Evolutionary conservation across 2,888 invertebrate genomes (phyloP).

Genomic region (Allygus modestus): DNA sequence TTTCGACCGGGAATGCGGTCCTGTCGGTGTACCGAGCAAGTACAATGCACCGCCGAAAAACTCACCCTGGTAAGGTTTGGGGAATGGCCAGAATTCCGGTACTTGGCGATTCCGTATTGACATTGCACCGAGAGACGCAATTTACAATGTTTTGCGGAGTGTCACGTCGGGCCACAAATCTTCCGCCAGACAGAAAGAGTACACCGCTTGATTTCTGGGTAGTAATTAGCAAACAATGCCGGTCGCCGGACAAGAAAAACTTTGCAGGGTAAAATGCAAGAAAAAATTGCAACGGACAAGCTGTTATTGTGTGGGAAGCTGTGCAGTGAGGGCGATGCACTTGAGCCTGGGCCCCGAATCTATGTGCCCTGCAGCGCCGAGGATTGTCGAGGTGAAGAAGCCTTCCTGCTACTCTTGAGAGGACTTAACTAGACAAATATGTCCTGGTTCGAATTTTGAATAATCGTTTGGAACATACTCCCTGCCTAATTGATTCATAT

Average conservation of each 20-base stretch:
- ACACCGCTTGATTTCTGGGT: conserved; percentile 62
- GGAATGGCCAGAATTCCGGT: conserved; percentile 38
- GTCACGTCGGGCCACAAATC: conserved; percentile 44
- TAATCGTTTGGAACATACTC: too few relatives aligned
- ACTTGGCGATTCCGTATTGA: conserved; percentile 58
- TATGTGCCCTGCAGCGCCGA: neutral
- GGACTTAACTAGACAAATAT: too few relatives aligned
- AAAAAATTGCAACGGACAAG: conserved; percentile 38
- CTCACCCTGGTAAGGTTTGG: conserved; percentile 46
- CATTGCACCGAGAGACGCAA: conserved; percentile 31
- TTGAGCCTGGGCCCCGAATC: neutral
- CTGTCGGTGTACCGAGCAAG: conserved; percentile 38
- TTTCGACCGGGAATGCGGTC: conserved; percentile 42
- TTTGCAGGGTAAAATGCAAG: conserved; percentile 14
- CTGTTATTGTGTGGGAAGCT: conserved; percentile 52
- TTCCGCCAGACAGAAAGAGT: conserved; percentile 57
- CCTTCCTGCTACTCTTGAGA: too few relatives aligned
- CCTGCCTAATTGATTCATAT: too few relatives aligned
- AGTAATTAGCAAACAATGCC: conserved; percentile 66
- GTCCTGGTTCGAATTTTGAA: too few relatives aligned
- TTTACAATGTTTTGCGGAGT: conserved; percentile 51
- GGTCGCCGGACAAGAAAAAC: conserved; percentile 20
- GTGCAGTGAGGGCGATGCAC: conserved; percentile 41
- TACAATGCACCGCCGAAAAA: conserved; percentile 57
- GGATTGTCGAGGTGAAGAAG: neutral